A percentile compares a stretch with the other conserved stretches of the same genome.
Evolutionary conservation across 53 echinoderm and acorn worm genomes (phyloP).

Genomic region (Echinarachnius parma): DNA sequence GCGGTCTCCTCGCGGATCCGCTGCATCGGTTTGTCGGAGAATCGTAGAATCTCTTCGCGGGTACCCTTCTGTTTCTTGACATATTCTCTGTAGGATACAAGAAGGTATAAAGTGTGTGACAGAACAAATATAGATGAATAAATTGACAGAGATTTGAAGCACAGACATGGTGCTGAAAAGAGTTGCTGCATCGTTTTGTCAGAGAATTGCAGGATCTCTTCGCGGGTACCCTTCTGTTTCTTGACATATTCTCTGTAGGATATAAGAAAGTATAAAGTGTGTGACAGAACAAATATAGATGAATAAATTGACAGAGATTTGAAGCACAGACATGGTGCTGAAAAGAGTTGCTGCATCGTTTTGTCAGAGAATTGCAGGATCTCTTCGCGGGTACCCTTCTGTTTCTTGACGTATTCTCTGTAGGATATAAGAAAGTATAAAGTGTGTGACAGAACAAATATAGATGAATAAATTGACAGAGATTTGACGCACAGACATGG

Average conservation of each 20-base stretch:
- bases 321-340: too few relatives aligned
- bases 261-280: not conserved
- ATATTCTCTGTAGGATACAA: constrained; percentile 54
- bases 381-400: too few relatives aligned
- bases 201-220: constrained; percentile 88
- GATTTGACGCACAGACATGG: too few relatives aligned
- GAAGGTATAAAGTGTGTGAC: not conserved
- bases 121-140: not conserved
- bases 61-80: constrained; percentile 87
- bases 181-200: constrained; percentile 84
- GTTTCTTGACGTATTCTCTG: too few relatives aligned
- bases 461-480: not conserved
- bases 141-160: too few relatives aligned
- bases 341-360: too few relatives aligned
- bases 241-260: constrained; percentile 74
- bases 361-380: too few relatives aligned
- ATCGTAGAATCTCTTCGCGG: constrained; percentile 84
- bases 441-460: not conserved
- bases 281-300: not conserved
- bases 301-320: not conserved
- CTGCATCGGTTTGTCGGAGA: constrained; percentile 89
- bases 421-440: not conserved
- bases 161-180: too few relatives aligned
- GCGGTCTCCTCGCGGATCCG: constrained; percentile 77
- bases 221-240: constrained; percentile 82